phyloP scores from a whole-genome alignment of 2,888 invertebrate genomes.

The Leptinotarsa tumamoca region DNA sequence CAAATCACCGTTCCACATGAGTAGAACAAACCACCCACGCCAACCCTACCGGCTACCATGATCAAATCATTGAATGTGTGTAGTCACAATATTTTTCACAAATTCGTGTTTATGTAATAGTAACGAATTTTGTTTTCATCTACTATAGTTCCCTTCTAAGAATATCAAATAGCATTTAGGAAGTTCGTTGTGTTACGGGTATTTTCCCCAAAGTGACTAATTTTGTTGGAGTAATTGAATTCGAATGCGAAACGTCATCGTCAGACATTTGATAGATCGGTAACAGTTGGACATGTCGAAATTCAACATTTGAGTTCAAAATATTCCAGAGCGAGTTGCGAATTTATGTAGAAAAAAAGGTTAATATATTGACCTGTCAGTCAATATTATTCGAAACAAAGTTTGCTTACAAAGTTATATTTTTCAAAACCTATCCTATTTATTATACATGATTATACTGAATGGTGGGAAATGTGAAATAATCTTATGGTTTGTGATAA shows the following conservation, averaged over 20 bases:
- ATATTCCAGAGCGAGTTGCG: constrained; percentile 8
- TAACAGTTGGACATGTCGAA: constrained; percentile 39
- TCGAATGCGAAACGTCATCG: constrained; percentile 30
- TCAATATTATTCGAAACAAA: not conserved
- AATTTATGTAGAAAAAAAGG: not conserved
- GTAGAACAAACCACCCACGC: too few species aligned
- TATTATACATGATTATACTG: too few species aligned
- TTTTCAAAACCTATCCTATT: too few species aligned
- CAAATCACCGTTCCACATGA: too few species aligned
- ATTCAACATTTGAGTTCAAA: not conserved
- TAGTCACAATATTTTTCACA: too few species aligned
- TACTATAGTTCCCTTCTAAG: not conserved
- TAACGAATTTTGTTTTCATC: too few species aligned
- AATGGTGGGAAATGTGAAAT: too few species aligned
- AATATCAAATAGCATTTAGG: not conserved
- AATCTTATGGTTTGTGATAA: too few species aligned
- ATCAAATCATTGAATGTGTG: too few species aligned
- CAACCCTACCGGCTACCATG: too few species aligned
- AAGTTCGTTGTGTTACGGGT: too few species aligned
- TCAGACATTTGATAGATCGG: constrained; percentile 40
- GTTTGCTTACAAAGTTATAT: not conserved
- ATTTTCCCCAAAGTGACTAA: not conserved
- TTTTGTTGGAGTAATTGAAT: constrained; percentile 1
- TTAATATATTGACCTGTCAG: constrained; percentile 2
- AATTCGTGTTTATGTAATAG: too few species aligned